Evolutionary conservation across 2,113 vertebrate genomes (phyloP), one percentile per base, ranked within the genome.

Genomic region (Panthera leo): DNA sequence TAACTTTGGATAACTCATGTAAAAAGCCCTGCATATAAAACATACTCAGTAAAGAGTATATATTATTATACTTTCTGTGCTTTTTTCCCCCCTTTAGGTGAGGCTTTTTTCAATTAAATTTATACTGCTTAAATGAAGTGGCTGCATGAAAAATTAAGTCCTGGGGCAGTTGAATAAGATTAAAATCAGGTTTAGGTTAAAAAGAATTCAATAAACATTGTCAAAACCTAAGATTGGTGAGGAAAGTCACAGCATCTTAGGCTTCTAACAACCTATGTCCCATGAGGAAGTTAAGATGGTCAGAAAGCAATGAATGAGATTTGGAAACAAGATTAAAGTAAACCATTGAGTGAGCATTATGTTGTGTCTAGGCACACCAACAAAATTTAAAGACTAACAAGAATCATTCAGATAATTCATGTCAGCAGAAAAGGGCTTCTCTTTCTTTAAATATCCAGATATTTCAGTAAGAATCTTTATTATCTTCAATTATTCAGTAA

Each of bases 101-200:
- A 89, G 5, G 27, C 0, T 39, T 85, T 94, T 58, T 65, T 73
- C 70, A 68, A 94, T 92, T 92, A 55, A 55, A 15, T 55, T 18
- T 55, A 18, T 87, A 53, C 53, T 96, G 5, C 9, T 85, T 97
- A 80, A 93, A 53, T 94, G 89, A 84, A 14, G n/a, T 68, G 19
- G 86, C 21, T 53, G 2, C 71, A 4, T 96, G 34, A 85, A 89
- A 85, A 75, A 21, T 55, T 63, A 92, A 76, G 91, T 48, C 25
- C n/a, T 91, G 11, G 0, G 34, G 58, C 39, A 83, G 53, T 1
- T 55, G 7, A 94, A 36, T 83, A 55, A 88, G 39, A 89, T 45
- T 80, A 68, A 93, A 73, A 15, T 85, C 45, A 86, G 10, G n/a
- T 25, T 61, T 85, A 67, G 39, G 27, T n/a, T 85, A 39, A 93